These are phyloP conservation scores for Enteromius viviparus DNA, from an alignment of 2,797 vertebrate species.

Conservation along the genomic window DNA sequence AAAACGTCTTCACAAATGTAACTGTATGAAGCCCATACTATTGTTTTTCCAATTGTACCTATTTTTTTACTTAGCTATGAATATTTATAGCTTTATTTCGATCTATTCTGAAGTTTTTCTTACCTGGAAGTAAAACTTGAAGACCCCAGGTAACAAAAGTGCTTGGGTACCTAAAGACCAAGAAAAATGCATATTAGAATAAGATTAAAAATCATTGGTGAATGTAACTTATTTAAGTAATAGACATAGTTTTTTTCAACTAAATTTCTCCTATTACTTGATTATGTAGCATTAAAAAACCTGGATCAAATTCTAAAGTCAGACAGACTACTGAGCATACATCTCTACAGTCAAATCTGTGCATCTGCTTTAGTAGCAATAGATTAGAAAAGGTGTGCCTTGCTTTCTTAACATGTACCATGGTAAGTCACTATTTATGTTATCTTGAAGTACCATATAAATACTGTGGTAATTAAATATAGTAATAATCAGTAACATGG, in stretches of 20 bases:
- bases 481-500: neutral
- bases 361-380: no score
- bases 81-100: neutral
- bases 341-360: no score
- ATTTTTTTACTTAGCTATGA: neutral
- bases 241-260: no score
- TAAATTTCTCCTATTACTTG: no score
- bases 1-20: neutral
- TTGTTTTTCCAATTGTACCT: no score
- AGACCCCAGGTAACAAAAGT: constrained; percentile 2
- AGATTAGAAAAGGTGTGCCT: neutral
- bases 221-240: no score
- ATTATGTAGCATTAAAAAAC: no score
- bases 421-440: neutral
- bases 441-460: neutral
- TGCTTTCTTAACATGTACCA: neutral
- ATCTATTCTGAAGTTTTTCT: constrained; percentile 1
- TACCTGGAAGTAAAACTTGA: constrained; percentile 26
- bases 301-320: no score
- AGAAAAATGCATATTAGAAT: neutral
- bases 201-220: neutral
- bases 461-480: neutral
- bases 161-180: constrained; percentile 15
- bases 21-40: no score
- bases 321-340: no score